These are phyloP conservation scores for Stomatorhinus ivindoensis DNA, from an alignment of 2,113 vertebrate genomes.

Conservation along the genomic window DNA sequence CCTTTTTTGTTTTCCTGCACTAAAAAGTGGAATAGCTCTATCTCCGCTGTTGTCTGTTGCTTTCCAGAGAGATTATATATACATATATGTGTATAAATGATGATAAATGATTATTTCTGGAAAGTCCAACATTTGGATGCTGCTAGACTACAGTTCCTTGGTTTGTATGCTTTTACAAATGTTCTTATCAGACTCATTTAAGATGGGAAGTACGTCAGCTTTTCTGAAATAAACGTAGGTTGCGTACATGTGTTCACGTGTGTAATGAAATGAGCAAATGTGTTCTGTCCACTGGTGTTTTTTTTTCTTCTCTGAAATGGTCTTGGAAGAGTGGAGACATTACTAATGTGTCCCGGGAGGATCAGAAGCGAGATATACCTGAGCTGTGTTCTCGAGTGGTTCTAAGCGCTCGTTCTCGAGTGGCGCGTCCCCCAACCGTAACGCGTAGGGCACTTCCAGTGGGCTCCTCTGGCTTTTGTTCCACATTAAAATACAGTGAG, in stretches of 20 bases:
- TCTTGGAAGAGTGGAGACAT: not conserved
- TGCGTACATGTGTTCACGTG: slow-evolving; percentile 18
- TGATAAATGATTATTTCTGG: slow-evolving; percentile 49
- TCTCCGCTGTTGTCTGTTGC: slow-evolving; percentile 54
- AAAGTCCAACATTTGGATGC: slow-evolving; percentile 63
- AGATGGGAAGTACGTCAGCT: slow-evolving; percentile 70
- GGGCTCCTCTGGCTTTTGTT: not conserved
- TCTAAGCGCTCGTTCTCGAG: too few species aligned
- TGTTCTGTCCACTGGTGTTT: not conserved
- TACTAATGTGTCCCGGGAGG: not conserved
- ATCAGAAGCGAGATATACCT: not conserved
- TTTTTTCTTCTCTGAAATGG: not conserved
- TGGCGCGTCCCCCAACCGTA: too few species aligned
- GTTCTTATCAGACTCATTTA: slow-evolving; percentile 70
- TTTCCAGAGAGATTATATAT: slow-evolving; percentile 41
- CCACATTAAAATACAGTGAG: not conserved
- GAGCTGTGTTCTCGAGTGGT: too few species aligned
- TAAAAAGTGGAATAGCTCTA: slow-evolving; percentile 50
- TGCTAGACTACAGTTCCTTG: slow-evolving; percentile 65
- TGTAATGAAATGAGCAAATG: not conserved
- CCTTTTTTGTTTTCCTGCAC: slow-evolving; percentile 53
- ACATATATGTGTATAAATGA: slow-evolving; percentile 18
- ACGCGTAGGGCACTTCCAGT: not conserved
- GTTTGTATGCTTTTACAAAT: slow-evolving; percentile 66
- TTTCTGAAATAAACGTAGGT: slow-evolving; percentile 72